Evolutionary conservation across 1,140 invertebrate species (phyloP).

Genomic region (Drosophila gunungcola): DNA sequence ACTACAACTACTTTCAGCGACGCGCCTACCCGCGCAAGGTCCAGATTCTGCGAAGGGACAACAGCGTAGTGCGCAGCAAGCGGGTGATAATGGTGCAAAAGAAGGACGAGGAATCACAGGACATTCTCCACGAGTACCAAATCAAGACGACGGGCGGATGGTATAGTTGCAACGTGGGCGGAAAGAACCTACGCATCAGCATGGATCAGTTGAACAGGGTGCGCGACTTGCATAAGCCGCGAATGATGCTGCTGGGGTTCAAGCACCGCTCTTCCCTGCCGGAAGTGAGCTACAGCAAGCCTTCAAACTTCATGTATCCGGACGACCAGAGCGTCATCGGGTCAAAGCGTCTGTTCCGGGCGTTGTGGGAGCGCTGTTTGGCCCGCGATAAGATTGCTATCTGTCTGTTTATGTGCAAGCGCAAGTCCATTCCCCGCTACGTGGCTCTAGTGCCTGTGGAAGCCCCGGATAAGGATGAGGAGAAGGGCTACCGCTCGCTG

Average conservation of each 20-base stretch:
- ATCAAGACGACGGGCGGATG: constrained; percentile 68
- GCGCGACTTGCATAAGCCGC: constrained; percentile 62
- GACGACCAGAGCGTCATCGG: constrained; percentile 74
- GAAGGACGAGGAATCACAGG: constrained; percentile 45
- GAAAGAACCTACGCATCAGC: constrained; percentile 43
- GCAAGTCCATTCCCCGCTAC: constrained; percentile 75
- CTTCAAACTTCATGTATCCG: constrained; percentile 79
- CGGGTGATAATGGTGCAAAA: constrained; percentile 62
- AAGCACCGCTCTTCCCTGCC: constrained; percentile 67
- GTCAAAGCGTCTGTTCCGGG: constrained; percentile 77
- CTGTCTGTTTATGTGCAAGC: constrained; percentile 75
- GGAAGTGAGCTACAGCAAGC: constrained; percentile 61
- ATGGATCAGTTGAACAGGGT: constrained; percentile 61
- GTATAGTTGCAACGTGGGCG: constrained; percentile 63
- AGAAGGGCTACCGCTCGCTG: constrained; percentile 54
- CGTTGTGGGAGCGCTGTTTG: constrained; percentile 77
- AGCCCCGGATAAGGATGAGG: constrained; percentile 22
- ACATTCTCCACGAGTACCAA: constrained; percentile 59
- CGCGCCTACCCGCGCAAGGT: constrained; percentile 66
- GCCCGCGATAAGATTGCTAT: constrained; percentile 76
- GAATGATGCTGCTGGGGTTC: constrained; percentile 79
- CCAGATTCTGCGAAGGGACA: constrained; percentile 64
- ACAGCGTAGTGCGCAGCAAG: constrained; percentile 65
- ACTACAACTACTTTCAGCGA: constrained; percentile 75
- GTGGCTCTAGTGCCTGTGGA: constrained; percentile 70